phyloP scores from a whole-genome alignment of 2,888 invertebrate genomes.

The Augochlorella aurata region DNA sequence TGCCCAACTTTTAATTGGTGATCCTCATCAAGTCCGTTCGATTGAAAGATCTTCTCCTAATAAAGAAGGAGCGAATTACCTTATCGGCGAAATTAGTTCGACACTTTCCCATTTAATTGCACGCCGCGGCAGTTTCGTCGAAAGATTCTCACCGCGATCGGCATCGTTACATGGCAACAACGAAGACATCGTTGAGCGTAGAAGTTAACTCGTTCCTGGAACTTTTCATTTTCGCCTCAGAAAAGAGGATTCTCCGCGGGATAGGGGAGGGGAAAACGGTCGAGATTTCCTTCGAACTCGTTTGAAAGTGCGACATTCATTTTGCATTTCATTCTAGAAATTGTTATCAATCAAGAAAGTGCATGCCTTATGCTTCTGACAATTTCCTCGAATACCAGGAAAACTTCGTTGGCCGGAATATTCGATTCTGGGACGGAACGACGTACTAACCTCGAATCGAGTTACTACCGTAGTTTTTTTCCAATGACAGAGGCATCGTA shows the following conservation, averaged over 20 bases:
- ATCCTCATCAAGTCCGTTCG: not conserved
- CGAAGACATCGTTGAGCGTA: slow-evolving; percentile 25
- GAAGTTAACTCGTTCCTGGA: slow-evolving; percentile 27
- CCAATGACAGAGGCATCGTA: not conserved
- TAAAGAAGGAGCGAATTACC: not conserved
- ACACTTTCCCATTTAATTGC: slow-evolving; percentile 4
- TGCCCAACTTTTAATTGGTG: not conserved
- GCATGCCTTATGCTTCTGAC: slow-evolving; percentile 36
- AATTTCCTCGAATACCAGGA: slow-evolving; percentile 41
- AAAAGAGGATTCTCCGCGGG: slow-evolving; percentile 5
- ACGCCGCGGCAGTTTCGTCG: not conserved
- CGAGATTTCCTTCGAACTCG: slow-evolving; percentile 50
- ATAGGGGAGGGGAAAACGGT: slow-evolving; percentile 23
- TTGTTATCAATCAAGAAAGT: slow-evolving; percentile 61
- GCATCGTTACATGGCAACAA: not conserved
- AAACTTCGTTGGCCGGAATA: slow-evolving; percentile 35
- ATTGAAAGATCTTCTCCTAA: not conserved
- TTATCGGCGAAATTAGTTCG: not conserved
- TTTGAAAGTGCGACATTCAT: slow-evolving; percentile 50
- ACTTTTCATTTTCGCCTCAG: slow-evolving; percentile 23
- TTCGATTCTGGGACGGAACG: slow-evolving; percentile 37
- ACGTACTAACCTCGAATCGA: slow-evolving; percentile 32
- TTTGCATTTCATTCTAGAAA: slow-evolving; percentile 61
- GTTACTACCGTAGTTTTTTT: not conserved
- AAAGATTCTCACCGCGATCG: slow-evolving; percentile 10